A percentile compares a stretch with the other conserved stretches of the same genome.
Conservation (phyloP, 2,113 vertebrate genomes). For the Lampris megalopsis region DNA sequence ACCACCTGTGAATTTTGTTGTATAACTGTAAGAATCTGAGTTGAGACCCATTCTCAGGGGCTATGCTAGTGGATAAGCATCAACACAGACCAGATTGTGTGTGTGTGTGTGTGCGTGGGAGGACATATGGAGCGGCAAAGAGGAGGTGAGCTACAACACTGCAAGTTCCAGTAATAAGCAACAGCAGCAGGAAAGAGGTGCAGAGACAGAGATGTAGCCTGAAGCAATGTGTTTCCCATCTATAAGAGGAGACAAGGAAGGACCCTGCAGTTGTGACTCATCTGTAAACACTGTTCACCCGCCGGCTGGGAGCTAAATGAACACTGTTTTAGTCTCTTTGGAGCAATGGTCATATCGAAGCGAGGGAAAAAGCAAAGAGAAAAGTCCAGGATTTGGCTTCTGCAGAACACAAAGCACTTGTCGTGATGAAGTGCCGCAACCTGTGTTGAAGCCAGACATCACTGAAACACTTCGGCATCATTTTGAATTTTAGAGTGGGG, state of each 20-base stretch:
- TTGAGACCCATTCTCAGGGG: too few species aligned
- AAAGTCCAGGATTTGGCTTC: too few species aligned
- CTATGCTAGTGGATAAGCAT: too few species aligned
- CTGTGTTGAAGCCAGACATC: too few species aligned
- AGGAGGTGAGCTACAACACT: not conserved
- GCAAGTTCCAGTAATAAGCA: conserved; percentile 9
- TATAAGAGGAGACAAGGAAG: conserved; percentile 30
- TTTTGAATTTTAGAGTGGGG: too few species aligned
- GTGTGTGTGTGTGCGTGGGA: conserved; percentile 26
- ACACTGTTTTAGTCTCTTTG: conserved; percentile 3
- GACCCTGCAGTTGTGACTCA: not conserved
- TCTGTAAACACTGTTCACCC: conserved; percentile 6
- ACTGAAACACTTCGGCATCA: too few species aligned
- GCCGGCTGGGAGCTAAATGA: conserved; percentile 1
- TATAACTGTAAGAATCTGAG: too few species aligned
- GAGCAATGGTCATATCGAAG: not conserved
- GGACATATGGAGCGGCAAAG: conserved; percentile 2
- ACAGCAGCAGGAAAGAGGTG: not conserved
- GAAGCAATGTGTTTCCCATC: not conserved
- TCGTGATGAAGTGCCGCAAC: too few species aligned
- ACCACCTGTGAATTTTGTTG: too few species aligned
- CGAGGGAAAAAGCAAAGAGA: too few species aligned
- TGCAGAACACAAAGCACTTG: too few species aligned
- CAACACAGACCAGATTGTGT: too few species aligned
- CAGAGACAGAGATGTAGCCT: not conserved